Conservation (phyloP, 1,140 invertebrate genomes). For the Sycobia sp. region DNA sequence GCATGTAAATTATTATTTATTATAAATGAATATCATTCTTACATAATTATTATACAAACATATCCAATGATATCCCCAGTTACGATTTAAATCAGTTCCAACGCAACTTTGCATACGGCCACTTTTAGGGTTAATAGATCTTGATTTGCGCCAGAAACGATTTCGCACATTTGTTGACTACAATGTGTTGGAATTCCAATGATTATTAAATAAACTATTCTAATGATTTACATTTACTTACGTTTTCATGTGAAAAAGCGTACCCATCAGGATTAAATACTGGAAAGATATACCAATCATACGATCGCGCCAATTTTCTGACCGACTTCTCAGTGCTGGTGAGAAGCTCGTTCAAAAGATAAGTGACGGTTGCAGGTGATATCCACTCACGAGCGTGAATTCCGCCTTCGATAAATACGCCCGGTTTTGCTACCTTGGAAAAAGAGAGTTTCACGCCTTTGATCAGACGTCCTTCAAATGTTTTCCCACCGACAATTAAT, state of each 20-base stretch:
- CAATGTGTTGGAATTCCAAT: no score
- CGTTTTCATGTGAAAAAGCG: constrained; percentile 69
- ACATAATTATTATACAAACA: constrained; percentile 41
- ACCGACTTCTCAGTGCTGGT: constrained; percentile 59
- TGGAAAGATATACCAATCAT: constrained; percentile 76
- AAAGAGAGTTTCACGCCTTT: constrained; percentile 66
- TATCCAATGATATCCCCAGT: constrained; percentile 76
- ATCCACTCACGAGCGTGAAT: constrained; percentile 84
- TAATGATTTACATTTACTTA: constrained; percentile 49
- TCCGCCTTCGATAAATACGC: constrained; percentile 67
- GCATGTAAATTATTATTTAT: constrained; percentile 10
- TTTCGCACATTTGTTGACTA: constrained; percentile 53
- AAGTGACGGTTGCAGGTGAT: constrained; percentile 72
- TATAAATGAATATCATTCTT: no score
- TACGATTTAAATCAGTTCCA: constrained; percentile 77
- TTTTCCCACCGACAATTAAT: constrained; percentile 62
- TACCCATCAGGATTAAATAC: constrained; percentile 81
- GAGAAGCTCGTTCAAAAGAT: constrained; percentile 69
- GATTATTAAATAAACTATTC: no score
- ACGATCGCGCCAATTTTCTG: constrained; percentile 61
- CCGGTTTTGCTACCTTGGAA: constrained; percentile 52
- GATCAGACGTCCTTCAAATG: constrained; percentile 68
- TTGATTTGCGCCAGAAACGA: constrained; percentile 77
- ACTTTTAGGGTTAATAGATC: constrained; percentile 59
- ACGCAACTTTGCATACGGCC: constrained; percentile 54